Evolutionary conservation across 2,888 invertebrate genomes (phyloP).

Genomic region (Polymixis flavicincta): DNA sequence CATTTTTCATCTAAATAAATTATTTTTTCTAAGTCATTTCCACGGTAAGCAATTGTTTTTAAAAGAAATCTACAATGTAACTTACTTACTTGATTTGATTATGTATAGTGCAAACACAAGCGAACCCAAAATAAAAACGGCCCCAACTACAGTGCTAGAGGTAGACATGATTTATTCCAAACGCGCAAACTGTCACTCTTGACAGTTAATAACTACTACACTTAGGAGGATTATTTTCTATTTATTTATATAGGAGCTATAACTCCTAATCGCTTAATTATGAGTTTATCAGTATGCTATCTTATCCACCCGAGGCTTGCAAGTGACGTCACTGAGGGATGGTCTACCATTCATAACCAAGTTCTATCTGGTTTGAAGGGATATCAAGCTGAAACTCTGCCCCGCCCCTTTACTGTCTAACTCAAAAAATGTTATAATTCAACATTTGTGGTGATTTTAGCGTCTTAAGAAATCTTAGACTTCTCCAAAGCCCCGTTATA

Average conservation of each 20-base stretch:
- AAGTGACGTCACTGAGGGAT: not conserved
- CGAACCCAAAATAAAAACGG: not conserved
- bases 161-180: constrained; percentile 4
- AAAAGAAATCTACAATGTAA: not conserved
- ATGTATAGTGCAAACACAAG: constrained; percentile 2
- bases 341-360: not conserved
- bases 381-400: not conserved
- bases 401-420: not conserved
- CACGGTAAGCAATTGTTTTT: not conserved
- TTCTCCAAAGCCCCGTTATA: not conserved
- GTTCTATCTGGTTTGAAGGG: not conserved
- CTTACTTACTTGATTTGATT: constrained; percentile 36
- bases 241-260: not conserved
- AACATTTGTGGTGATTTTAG: not conserved
- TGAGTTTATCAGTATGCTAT: constrained; percentile 18
- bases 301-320: constrained; percentile 25
- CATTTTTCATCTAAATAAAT: not conserved
- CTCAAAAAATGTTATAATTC: not conserved
- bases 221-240: not conserved
- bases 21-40: not conserved
- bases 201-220: not conserved
- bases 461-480: not conserved
- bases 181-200: not conserved
- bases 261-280: constrained; percentile 14
- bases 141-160: not conserved